Conservation (phyloP, 2,113 vertebrate genomes). For the Entelurus aequoreus region DNA sequence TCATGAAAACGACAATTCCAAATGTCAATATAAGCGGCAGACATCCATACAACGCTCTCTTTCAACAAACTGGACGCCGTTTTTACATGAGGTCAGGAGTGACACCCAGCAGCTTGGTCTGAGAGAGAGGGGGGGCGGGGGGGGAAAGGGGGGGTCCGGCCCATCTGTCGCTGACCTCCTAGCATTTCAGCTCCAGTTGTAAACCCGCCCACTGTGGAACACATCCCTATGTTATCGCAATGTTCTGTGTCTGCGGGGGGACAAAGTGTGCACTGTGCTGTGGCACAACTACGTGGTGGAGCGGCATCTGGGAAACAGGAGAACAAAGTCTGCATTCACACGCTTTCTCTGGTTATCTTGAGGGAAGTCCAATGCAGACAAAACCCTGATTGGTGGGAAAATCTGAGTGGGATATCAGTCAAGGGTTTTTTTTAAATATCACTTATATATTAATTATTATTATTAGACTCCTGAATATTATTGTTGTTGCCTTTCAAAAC, state of each 20-base stretch:
- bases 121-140: background rate
- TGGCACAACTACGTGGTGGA: conserved; percentile 13
- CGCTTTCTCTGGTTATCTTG: conserved; percentile 28
- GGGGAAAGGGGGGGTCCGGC: conserved; percentile 1
- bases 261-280: conserved; percentile 36
- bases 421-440: too few relatives aligned
- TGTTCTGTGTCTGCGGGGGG: conserved; percentile 25
- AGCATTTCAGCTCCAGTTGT: conserved; percentile 37
- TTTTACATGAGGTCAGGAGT: background rate
- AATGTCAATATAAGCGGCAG: background rate
- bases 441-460: too few relatives aligned
- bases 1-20: too few relatives aligned
- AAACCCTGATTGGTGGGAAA: background rate
- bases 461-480: too few relatives aligned
- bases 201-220: conserved; percentile 46
- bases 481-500: too few relatives aligned
- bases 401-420: conserved; percentile 10
- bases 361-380: conserved; percentile 29
- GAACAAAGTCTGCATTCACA: conserved; percentile 52
- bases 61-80: background rate
- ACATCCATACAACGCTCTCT: background rate
- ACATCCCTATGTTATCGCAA: conserved; percentile 40
- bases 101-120: conserved; percentile 7
- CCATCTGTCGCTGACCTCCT: conserved; percentile 9
- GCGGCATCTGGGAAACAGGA: conserved; percentile 30